Evolutionary conservation across 2,888 invertebrate genomes (phyloP), one percentile per base, ranked within the genome.

Genomic region (Spodoptera picta): DNA sequence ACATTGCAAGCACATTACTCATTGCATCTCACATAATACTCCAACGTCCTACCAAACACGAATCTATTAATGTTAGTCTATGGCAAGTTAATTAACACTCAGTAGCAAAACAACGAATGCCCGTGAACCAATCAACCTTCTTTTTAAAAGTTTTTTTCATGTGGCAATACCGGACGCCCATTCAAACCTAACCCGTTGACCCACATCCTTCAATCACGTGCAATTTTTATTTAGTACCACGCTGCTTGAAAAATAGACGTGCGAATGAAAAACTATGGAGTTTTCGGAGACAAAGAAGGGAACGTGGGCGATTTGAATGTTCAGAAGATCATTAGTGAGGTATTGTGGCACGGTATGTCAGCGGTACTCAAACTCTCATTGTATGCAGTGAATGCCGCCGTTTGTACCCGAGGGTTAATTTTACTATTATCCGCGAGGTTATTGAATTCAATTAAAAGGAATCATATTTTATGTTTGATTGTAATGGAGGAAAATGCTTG

Each of bases 291-390:
- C 94, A 94, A 94, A 92, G 89, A 91, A 70, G 76, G 81, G 81
- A 78, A 85, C 90, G 93, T 92, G 90, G 93, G 92, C 88, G 91
- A 91, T 89, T 87, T 91, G 92, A 93, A 93, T 93, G 93, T 85
- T 93, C 93, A 92, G 90, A 90, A 87, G 86, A 90, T 93, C 94
- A 94, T 94, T 94, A 94, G 92, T 75, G 77, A 49, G 75, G 90
- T 84, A 92, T 94, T 94, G 94, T 79, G 91, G 79, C 79, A 54
- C 60, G 54, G 71, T 69, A 64, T 53, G 78, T 50, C 85, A 67
- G 82, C 67, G 91, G 60, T 84, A 65, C 87, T 90, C 92, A 93
- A 94, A 90, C 79, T 84, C 71, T 48, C 46, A 71, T 80, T 78
- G 80, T 71, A 60, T 45, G 23, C 50, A 49, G 14, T 72, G 65